Evolutionary conservation across 2,888 invertebrate genomes (phyloP).

Genomic region (Stenotaenia linearis): DNA sequence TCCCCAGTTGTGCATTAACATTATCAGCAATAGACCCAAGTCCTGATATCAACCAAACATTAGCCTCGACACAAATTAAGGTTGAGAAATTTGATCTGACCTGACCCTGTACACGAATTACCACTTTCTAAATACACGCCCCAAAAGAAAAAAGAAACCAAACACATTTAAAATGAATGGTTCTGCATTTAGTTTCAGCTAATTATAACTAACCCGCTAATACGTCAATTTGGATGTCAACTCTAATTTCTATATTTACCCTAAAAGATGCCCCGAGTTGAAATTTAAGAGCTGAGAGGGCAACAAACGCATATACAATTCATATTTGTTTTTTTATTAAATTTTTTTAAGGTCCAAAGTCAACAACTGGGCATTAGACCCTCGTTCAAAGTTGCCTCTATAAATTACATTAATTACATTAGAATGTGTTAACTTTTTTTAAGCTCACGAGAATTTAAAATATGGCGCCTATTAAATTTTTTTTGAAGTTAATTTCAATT

Average conservation of each 20-base stretch:
- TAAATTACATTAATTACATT: not conserved
- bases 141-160: not conserved
- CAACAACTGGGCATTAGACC: not conserved
- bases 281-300: not conserved
- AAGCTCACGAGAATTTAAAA: not conserved
- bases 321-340: not conserved
- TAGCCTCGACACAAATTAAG: conserved; percentile 19
- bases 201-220: not conserved
- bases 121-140: not conserved
- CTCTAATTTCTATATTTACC: not conserved
- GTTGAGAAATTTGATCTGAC: not conserved
- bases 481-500: no score
- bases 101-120: conserved; percentile 7
- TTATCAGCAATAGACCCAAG: not conserved
- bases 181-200: not conserved
- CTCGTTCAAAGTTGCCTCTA: not conserved
- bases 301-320: not conserved
- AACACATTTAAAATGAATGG: not conserved
- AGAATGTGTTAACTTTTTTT: not conserved
- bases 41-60: not conserved
- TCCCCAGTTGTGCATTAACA: conserved; percentile 16
- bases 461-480: not conserved
- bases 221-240: not conserved
- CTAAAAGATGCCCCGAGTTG: not conserved
- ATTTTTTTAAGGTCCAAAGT: not conserved